Conservation (phyloP, 2,113 vertebrate species). For the Cheilinus undulatus region DNA sequence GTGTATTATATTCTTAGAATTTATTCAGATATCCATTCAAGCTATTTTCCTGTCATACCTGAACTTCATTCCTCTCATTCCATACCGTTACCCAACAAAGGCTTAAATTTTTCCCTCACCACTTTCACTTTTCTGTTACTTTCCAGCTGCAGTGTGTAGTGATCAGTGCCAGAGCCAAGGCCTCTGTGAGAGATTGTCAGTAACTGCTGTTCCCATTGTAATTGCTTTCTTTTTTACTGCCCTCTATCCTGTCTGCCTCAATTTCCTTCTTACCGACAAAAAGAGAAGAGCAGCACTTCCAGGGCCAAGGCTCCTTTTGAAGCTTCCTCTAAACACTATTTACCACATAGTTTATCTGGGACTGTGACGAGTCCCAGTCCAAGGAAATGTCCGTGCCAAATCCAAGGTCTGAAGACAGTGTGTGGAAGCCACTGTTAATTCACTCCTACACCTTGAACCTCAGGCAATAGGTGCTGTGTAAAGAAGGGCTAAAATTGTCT, state of each 20-base stretch:
- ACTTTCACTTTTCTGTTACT: conserved; percentile 37
- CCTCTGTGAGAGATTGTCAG: conserved; percentile 62
- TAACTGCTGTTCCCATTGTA: conserved; percentile 59
- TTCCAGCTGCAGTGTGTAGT: conserved; percentile 32
- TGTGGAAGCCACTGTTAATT: conserved; percentile 28
- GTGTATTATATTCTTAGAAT: background rate
- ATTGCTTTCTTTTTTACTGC: conserved; percentile 65
- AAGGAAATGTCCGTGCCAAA: conserved; percentile 6
- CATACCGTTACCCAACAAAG: conserved; percentile 30
- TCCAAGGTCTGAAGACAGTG: conserved; percentile 24
- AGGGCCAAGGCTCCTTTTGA: conserved; percentile 28
- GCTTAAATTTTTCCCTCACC: conserved; percentile 15
- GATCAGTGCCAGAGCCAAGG: conserved; percentile 52
- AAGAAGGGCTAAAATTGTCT: background rate
- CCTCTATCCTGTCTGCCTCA: conserved; percentile 41
- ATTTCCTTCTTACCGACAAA: conserved; percentile 50
- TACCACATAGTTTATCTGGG: conserved; percentile 24
- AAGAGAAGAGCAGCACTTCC: conserved; percentile 33
- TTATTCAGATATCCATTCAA: conserved; percentile 1
- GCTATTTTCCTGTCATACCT: background rate
- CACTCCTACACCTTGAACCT: conserved; percentile 10
- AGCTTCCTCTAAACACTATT: conserved; percentile 44
- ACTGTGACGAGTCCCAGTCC: conserved; percentile 19
- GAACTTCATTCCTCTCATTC: background rate
- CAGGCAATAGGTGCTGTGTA: background rate